Percentiles rank a stretch among this genome's conserved stretches.
These are phyloP conservation scores for Nomia melanderi DNA, from an alignment of 1,140 invertebrate species.

Conservation along the genomic window DNA sequence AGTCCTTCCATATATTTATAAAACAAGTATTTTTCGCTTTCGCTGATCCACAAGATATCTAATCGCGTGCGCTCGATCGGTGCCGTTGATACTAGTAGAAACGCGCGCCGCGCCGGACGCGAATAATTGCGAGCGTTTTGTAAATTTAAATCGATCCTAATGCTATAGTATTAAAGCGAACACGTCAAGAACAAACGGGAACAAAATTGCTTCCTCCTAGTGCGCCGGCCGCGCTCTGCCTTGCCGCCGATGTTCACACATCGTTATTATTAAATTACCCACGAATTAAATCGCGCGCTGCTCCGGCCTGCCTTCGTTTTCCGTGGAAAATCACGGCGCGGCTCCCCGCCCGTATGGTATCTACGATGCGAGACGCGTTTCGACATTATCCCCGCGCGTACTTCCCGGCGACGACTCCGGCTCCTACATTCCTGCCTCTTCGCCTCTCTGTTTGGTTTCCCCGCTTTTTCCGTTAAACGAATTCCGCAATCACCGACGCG, in stretches of 20 bases:
- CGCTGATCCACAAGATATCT: no score
- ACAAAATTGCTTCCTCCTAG: neutral
- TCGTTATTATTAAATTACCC: slow-evolving; percentile 14
- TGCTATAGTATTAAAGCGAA: slow-evolving; percentile 4
- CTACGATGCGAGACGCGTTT: neutral
- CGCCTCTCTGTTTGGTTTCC: neutral
- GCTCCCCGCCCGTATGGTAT: no score
- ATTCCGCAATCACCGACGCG: neutral
- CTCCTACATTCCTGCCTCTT: neutral
- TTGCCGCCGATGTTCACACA: neutral
- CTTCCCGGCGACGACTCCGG: neutral
- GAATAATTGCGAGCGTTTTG: neutral
- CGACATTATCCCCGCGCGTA: neutral
- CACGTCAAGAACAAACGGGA: neutral
- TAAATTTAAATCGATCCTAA: slow-evolving; percentile 3
- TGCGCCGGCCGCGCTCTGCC: neutral
- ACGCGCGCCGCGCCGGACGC: no score
- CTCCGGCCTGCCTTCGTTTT: neutral
- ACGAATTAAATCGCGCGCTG: neutral
- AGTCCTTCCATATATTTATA: no score
- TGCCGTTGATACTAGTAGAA: no score
- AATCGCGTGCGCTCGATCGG: no score
- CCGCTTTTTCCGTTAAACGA: neutral
- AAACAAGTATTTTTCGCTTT: no score
- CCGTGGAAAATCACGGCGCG: neutral